These are phyloP conservation scores for Drosophila suboccidentalis DNA, from an alignment of 2,888 invertebrate genomes.

Conservation along the genomic window DNA sequence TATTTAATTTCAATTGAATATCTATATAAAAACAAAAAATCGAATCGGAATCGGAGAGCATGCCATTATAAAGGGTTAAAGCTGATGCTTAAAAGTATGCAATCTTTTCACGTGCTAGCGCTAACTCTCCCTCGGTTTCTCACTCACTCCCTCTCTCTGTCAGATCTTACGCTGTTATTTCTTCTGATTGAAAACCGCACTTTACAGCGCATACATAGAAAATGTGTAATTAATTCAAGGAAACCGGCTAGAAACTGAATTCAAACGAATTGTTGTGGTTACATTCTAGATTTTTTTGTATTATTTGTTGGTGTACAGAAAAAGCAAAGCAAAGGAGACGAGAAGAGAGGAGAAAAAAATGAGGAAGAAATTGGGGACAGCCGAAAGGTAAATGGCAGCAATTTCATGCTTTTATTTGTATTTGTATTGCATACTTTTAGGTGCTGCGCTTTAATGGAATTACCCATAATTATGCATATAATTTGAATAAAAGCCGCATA, in stretches of 20 bases:
- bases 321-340: constrained; percentile 12
- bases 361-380: constrained; percentile 36
- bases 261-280: constrained; percentile 46
- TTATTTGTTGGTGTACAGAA: constrained; percentile 70
- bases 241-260: constrained; percentile 49
- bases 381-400: constrained; percentile 31
- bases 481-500: constrained; percentile 53
- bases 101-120: constrained; percentile 50
- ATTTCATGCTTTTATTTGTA: constrained; percentile 4
- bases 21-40: no score
- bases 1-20: no score
- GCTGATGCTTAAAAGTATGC: constrained; percentile 59
- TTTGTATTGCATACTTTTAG: constrained; percentile 33
- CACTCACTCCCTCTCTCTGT: neutral
- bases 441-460: constrained; percentile 44
- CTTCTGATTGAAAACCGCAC: constrained; percentile 44
- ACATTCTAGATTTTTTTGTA: neutral
- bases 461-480: constrained; percentile 51
- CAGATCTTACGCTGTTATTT: neutral
- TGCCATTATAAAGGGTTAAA: constrained; percentile 17
- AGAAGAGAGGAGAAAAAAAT: neutral
- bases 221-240: constrained; percentile 55
- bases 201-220: constrained; percentile 46
- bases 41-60: no score
- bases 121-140: neutral